phyloP scores from a whole-genome alignment of 2,113 vertebrate species.

The Amphiprion ocellaris region DNA sequence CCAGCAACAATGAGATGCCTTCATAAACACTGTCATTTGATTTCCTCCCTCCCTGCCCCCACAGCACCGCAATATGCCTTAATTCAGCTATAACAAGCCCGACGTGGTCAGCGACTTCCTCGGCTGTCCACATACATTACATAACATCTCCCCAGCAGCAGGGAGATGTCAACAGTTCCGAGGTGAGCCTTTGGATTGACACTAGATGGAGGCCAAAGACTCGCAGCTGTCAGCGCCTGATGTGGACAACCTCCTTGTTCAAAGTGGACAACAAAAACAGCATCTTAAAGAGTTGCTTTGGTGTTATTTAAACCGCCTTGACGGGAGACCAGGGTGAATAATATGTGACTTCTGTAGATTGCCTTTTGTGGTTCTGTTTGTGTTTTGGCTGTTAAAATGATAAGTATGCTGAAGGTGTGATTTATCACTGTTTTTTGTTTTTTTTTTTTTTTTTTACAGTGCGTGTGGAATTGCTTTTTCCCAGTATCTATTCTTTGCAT shows the following conservation, averaged over 20 bases:
- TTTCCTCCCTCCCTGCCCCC: constrained; percentile 8
- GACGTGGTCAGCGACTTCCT: constrained; percentile 23
- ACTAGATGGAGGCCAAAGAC: constrained; percentile 37
- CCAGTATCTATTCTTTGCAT: constrained; percentile 36
- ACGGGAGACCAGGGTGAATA: neutral
- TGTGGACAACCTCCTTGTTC: neutral
- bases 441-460: constrained; percentile 1
- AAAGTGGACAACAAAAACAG: constrained; percentile 14
- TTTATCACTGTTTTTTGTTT: neutral
- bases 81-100: constrained; percentile 39
- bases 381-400: constrained; percentile 32
- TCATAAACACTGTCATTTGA: constrained; percentile 51
- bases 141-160: constrained; percentile 34
- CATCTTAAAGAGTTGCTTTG: neutral
- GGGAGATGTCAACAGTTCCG: constrained; percentile 48
- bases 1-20: constrained; percentile 52
- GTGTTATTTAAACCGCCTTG: constrained; percentile 8
- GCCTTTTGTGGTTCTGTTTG: constrained; percentile 1
- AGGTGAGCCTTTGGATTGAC: constrained; percentile 49
- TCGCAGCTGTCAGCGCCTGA: constrained; percentile 32
- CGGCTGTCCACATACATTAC: constrained; percentile 21
- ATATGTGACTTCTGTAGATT: neutral
- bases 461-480: constrained; percentile 36
- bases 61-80: constrained; percentile 21
- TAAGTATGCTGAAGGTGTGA: constrained; percentile 10